Evolutionary conservation across 2,888 invertebrate species (phyloP).

Genomic region (Drosophila falleni): DNA sequence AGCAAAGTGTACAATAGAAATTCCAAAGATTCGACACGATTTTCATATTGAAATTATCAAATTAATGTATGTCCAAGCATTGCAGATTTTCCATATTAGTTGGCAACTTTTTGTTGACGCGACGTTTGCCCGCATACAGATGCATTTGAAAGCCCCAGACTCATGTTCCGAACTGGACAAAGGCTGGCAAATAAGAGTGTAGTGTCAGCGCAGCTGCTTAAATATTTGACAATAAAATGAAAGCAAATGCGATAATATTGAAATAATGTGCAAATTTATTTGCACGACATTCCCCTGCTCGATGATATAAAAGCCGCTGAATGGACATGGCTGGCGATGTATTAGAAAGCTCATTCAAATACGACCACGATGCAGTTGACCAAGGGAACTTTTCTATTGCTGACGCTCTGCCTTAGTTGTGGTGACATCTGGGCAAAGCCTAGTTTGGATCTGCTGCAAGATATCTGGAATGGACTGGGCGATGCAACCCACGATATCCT

Average conservation of each 20-base stretch:
- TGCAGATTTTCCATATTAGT: conserved; percentile 11
- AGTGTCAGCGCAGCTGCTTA: conserved; percentile 40
- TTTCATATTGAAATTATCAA: conserved; percentile 12
- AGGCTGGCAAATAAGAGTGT: neutral
- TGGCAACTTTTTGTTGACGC: conserved; percentile 3
- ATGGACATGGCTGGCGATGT: neutral
- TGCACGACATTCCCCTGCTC: neutral
- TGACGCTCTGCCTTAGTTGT: conserved; percentile 17
- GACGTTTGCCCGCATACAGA: conserved; percentile 17
- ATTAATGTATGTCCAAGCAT: neutral
- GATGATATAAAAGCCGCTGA: conserved; percentile 37
- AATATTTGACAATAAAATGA: conserved; percentile 48
- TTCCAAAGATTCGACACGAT: neutral
- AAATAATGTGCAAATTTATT: conserved; percentile 22
- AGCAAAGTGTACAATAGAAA: neutral
- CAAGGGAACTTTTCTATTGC: conserved; percentile 14
- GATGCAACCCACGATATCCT: conserved; percentile 16
- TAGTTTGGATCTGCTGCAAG: neutral
- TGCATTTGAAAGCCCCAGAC: neutral
- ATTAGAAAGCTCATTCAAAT: conserved; percentile 1
- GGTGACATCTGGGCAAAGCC: conserved; percentile 15
- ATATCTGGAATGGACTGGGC: conserved; percentile 19
- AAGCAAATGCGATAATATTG: conserved; percentile 43
- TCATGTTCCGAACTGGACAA: neutral
- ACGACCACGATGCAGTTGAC: conserved; percentile 20